phyloP scores from a whole-genome alignment of 2,888 invertebrate genomes.

The Pycnomerus fuliginosus region DNA sequence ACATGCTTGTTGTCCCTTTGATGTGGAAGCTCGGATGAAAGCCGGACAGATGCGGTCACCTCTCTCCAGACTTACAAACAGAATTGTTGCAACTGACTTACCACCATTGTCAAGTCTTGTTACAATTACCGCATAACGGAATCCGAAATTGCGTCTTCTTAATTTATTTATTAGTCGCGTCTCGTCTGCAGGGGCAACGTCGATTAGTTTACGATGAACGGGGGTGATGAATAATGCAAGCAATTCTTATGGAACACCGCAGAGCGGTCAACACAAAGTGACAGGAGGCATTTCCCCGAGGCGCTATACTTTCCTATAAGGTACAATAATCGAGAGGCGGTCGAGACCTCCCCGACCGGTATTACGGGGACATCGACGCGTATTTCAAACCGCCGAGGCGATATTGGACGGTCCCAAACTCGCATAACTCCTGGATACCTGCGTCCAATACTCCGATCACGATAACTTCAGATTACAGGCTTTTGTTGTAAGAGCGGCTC shows the following conservation, averaged over 20 bases:
- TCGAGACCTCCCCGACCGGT: slow-evolving; percentile 29
- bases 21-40: slow-evolving; percentile 44
- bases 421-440: slow-evolving; percentile 25
- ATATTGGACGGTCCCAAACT: slow-evolving; percentile 24
- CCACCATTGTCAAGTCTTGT: slow-evolving; percentile 47
- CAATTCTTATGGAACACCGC: slow-evolving; percentile 35
- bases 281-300: slow-evolving; percentile 33
- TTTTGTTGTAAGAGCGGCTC: slow-evolving; percentile 19
- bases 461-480: slow-evolving; percentile 30
- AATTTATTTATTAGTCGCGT: too few relatives aligned
- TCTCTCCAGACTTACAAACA: slow-evolving; percentile 48
- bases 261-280: slow-evolving; percentile 31
- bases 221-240: slow-evolving; percentile 35
- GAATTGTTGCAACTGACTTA: slow-evolving; percentile 51
- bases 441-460: slow-evolving; percentile 27
- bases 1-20: slow-evolving; percentile 33
- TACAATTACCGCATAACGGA: slow-evolving; percentile 32
- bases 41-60: slow-evolving; percentile 46
- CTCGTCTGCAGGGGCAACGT: too few relatives aligned
- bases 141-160: slow-evolving; percentile 24
- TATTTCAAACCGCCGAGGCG: slow-evolving; percentile 28
- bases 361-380: slow-evolving; percentile 30
- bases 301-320: slow-evolving; percentile 35
- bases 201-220: slow-evolving; percentile 34
- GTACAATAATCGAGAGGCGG: slow-evolving; percentile 38